Percentiles rank a stretch among this genome's conserved stretches.
These are phyloP conservation scores for Antennarius maculatus DNA, from an alignment of 2,797 vertebrate genomes.

Conservation along the genomic window DNA sequence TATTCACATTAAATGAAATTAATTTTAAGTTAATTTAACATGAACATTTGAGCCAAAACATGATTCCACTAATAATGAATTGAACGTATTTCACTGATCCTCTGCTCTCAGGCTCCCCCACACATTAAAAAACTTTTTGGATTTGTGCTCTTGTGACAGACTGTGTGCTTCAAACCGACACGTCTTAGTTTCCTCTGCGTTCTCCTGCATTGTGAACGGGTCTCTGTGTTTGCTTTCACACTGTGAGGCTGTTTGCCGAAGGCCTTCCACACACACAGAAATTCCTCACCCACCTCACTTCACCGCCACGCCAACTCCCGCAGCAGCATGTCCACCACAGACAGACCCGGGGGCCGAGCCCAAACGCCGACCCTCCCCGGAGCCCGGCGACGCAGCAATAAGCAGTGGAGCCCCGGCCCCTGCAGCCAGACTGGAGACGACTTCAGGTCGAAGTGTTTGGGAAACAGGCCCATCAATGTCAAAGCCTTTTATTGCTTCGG, in stretches of 20 bases:
- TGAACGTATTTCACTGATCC: too few relatives aligned
- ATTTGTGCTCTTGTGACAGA: neutral
- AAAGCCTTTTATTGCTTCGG: constrained; percentile 79
- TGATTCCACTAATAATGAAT: too few relatives aligned
- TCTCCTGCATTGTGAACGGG: constrained; percentile 26
- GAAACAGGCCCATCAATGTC: constrained; percentile 79
- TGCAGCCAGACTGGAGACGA: constrained; percentile 69
- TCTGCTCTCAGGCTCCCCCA: neutral
- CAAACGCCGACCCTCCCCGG: constrained; percentile 58
- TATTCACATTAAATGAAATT: too few relatives aligned
- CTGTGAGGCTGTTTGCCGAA: constrained; percentile 78
- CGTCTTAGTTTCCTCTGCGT: neutral
- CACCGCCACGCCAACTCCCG: constrained; percentile 42
- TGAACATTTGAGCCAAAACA: too few relatives aligned
- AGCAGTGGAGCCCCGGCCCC: constrained; percentile 65
- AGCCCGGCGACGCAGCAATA: constrained; percentile 75
- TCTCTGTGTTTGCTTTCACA: constrained; percentile 64
- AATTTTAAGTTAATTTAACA: too few relatives aligned
- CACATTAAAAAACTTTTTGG: too few relatives aligned
- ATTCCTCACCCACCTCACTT: constrained; percentile 80
- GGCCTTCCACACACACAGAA: constrained; percentile 73
- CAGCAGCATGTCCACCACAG: constrained; percentile 41
- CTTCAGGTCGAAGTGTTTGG: constrained; percentile 76
- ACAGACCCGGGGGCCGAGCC: constrained; percentile 47
- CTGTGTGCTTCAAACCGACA: neutral